Conservation (phyloP, 2,888 invertebrate genomes). For the Trissolcus brochymenae region DNA sequence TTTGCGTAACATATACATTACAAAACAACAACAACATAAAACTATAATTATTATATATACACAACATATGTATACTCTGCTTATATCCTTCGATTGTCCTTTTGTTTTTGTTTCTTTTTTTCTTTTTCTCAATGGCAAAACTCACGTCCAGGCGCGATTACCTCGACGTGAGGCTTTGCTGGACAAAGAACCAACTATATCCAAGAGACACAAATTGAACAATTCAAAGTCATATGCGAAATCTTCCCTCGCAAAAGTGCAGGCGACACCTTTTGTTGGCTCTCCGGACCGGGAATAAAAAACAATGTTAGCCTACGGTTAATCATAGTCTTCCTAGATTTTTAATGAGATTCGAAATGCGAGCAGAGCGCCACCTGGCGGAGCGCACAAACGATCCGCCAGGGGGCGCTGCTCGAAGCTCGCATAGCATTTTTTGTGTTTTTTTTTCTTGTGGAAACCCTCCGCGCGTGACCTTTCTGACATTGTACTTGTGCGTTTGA, state of each 20-base stretch:
- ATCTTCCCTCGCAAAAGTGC: conserved; percentile 3
- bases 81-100: conserved; percentile 61
- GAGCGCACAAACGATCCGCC: not conserved
- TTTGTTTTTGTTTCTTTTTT: too few relatives aligned
- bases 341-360: conserved; percentile 28
- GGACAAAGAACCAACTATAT: too few relatives aligned
- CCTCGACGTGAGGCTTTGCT: too few relatives aligned
- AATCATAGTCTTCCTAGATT: conserved; percentile 76
- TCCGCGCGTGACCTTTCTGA: conserved; percentile 16
- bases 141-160: conserved; percentile 14
- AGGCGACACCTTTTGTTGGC: conserved; percentile 9
- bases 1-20: conserved; percentile 71
- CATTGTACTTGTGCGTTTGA: conserved; percentile 24
- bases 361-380: not conserved
- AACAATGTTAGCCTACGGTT: conserved; percentile 72
- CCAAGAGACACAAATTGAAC: conserved; percentile 11
- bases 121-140: conserved; percentile 8
- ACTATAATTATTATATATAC: conserved; percentile 27
- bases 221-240: not conserved
- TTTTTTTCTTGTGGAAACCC: conserved; percentile 6
- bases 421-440: not conserved
- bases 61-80: conserved; percentile 62
- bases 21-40: conserved; percentile 22
- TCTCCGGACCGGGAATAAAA: conserved; percentile 6
- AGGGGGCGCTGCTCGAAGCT: too few relatives aligned